Percentiles rank a stretch among this genome's conserved stretches.
phyloP scores from a whole-genome alignment of 2,888 invertebrate genomes.

The Globia sparganii region DNA sequence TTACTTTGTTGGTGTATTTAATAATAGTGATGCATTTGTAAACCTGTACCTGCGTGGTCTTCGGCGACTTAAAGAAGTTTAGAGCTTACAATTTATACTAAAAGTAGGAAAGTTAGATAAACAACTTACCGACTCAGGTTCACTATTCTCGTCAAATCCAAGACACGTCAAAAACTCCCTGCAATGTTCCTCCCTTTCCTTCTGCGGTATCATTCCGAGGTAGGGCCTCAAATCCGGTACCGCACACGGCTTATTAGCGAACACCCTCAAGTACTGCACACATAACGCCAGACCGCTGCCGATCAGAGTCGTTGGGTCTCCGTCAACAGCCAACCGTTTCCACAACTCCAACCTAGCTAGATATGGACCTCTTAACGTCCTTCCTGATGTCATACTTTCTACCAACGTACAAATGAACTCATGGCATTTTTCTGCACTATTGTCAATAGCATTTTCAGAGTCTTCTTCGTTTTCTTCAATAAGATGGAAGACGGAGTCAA shows the following conservation, averaged over 20 bases:
- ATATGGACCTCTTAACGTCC: slow-evolving; percentile 94
- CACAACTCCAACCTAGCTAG: slow-evolving; percentile 95
- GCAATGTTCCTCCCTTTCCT: slow-evolving; percentile 91
- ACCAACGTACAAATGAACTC: slow-evolving; percentile 88
- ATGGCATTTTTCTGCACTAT: slow-evolving; percentile 86
- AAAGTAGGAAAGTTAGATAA: too few relatives aligned
- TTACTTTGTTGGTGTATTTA: too few relatives aligned
- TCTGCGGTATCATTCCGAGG: slow-evolving; percentile 92
- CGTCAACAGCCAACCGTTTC: slow-evolving; percentile 90
- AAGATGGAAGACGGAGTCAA: slow-evolving; percentile 93
- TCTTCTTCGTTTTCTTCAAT: slow-evolving; percentile 80
- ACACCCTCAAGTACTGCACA: slow-evolving; percentile 94
- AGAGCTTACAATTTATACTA: too few relatives aligned
- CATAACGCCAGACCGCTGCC: slow-evolving; percentile 93
- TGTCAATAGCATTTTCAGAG: slow-evolving; percentile 77
- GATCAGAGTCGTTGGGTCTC: slow-evolving; percentile 89
- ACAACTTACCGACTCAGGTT: slow-evolving; percentile 90
- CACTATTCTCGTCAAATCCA: slow-evolving; percentile 91
- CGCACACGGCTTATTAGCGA: slow-evolving; percentile 96
- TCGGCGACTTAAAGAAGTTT: too few relatives aligned
- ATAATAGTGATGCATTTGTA: neutral
- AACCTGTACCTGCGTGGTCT: neutral
- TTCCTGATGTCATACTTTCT: slow-evolving; percentile 86
- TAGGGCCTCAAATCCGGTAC: slow-evolving; percentile 95
- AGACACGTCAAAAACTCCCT: slow-evolving; percentile 91